Evolutionary conservation across 2,113 vertebrate genomes (phyloP).

Genomic region (Acanthisitta chloris): DNA sequence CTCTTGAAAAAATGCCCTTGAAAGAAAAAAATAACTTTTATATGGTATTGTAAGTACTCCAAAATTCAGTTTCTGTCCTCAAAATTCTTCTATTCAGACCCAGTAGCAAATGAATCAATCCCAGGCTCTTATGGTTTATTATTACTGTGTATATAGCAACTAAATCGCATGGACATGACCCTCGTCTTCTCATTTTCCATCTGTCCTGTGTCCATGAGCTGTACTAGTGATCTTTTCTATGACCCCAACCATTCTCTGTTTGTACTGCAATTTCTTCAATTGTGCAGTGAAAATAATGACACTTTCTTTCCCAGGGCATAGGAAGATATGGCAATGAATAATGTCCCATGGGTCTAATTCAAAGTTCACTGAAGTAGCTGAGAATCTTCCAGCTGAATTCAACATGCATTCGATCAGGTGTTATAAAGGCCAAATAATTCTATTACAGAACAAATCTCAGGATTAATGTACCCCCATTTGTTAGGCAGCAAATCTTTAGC

Average conservation of each 20-base stretch:
- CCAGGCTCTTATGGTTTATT: not conserved
- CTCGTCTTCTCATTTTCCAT: conserved; percentile 6
- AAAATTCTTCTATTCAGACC: not conserved
- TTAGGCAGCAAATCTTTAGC: not conserved
- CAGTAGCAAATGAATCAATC: not conserved
- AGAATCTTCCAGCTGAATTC: not conserved
- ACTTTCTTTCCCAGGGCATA: not conserved
- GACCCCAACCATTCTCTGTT: not conserved
- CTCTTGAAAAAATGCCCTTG: not conserved
- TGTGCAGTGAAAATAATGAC: not conserved
- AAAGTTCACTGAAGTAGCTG: not conserved
- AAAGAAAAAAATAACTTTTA: not conserved
- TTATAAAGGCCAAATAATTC: not conserved
- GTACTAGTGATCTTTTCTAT: not conserved
- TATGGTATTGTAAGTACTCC: not conserved
- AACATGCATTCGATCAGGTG: not conserved
- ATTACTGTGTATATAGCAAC: not conserved
- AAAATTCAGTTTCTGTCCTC: not conserved
- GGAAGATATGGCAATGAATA: not conserved
- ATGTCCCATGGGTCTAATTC: not conserved
- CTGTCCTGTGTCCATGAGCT: not conserved
- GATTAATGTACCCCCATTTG: not conserved
- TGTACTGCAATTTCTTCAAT: not conserved
- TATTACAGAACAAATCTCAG: not conserved
- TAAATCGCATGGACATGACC: not conserved